Base-by-base conservation (phyloP, 1,140 invertebrate genomes). In the Pogonognathellus flavescens region DNA sequence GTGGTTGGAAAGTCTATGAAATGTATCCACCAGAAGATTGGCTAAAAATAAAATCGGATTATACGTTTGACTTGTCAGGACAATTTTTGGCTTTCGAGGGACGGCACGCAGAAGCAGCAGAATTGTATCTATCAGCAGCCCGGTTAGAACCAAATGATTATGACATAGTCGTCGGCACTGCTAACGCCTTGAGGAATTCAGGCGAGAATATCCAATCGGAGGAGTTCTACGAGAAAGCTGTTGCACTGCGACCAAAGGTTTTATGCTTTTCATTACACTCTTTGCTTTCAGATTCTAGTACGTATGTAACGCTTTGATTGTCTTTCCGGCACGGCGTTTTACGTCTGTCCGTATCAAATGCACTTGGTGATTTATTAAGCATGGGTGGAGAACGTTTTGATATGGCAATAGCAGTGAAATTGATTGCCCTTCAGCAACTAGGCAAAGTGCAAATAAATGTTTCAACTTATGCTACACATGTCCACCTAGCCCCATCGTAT, bases 21-120 rank as follows among this genome's bases (percentile, higher is more conserved):
- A 25, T 13, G 10, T 31, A 25, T 66, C 20, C 22, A 13, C 14
- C 20, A 13, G 20, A 41, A 41, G 31, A 6, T 41, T 41, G 31
- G 31, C 31, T 41, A 41, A 41, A 41, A 41, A 41, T 3, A 41
- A 3, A 41, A 41, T 41, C 53, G 11, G 53, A 57, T 57, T 14
- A 57, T 14, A 14, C 53, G 10, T 49, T 85, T 31, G 76, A 8
- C 18, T 89, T 91, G 91, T 5, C 91, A 98, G 97, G 96, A 89
- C 94, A 97, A 91, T 97, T 98, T 90, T 92, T 98, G 85, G 93
- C 94, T 83, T 94, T 96, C 83, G 93, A 94, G 88, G 94, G 94
- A 10, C 92, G 96, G 50, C 92, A 95, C 88, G 91, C 93, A 31
- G 96, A 98, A 90, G 96, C 97, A n/a, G 95, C 95, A 0, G 92